Conservation (phyloP, 2,888 invertebrate species). For the Ferdinandea cuprea region DNA sequence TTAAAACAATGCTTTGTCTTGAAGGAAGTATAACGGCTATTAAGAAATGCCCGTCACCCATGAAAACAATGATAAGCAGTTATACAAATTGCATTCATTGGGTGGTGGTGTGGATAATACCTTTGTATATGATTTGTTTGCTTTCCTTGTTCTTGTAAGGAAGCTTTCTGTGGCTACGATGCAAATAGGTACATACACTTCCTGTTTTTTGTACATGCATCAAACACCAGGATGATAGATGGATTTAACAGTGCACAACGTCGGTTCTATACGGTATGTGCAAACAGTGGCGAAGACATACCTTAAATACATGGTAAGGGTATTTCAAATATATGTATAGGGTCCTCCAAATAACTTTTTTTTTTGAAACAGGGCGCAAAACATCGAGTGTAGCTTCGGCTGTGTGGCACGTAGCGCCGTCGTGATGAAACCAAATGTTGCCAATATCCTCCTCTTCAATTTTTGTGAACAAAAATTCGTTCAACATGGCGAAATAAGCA, state of each 20-base stretch:
- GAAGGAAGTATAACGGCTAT: not conserved
- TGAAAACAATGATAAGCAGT: conserved; percentile 44
- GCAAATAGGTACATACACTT: not conserved
- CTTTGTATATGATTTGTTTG: not conserved
- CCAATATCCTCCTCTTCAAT: too few species aligned
- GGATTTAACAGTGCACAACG: conserved; percentile 3
- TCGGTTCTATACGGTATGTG: not conserved
- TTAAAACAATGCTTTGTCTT: conserved; percentile 9
- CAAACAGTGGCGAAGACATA: not conserved
- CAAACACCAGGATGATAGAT: conserved; percentile 21
- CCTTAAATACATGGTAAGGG: too few species aligned
- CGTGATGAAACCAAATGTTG: too few species aligned
- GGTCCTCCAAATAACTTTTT: too few species aligned
- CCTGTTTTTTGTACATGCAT: not conserved
- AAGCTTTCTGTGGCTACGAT: not conserved
- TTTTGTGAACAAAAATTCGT: too few species aligned
- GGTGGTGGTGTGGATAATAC: not conserved
- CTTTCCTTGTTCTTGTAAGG: not conserved
- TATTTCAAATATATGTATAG: too few species aligned
- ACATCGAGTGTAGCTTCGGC: too few species aligned
- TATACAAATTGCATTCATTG: conserved; percentile 37
- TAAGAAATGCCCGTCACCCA: conserved; percentile 11
- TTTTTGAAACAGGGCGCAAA: too few species aligned
- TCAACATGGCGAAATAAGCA: too few species aligned
- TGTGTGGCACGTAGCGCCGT: too few species aligned